Base-by-base conservation (phyloP, 2,113 vertebrate genomes). In the Rutilus rutilus region DNA sequence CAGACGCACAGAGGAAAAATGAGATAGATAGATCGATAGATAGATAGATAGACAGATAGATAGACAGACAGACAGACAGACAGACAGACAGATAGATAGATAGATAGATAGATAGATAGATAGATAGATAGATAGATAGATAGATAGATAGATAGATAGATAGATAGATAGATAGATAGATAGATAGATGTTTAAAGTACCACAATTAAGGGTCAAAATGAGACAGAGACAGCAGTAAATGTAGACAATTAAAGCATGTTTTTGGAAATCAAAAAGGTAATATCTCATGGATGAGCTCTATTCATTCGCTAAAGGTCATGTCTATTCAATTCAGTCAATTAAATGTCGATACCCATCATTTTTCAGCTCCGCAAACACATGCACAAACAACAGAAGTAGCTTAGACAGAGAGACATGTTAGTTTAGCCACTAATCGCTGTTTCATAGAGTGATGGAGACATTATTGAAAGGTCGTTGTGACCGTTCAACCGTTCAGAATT, bases 391-490 rank as follows among this genome's bases (percentile, higher is more conserved):
- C 67, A 71, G 9, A 71, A 74, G 39, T 12, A 47, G 42, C 23
- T 47, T 47, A 23, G 11, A 6, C 39, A 74, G 5, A 74, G 36
- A 45, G 39, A 15, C 11, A 27, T 75, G 73, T 17, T 25, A 75
- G 42, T 75, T 47, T 71, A 42, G 69, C 21, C 36, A n/a, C 10
- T 42, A 47, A 74, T 25, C n/a, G 23, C 73, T 50, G 42, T 75
- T 75, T 27, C n/a, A 75, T 27, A 75, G n/a, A 50, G 42, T 75
- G n/a, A 47, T 27, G 42, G 73, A 75, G 73, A 75, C 42, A 50
- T 47, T 75, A 27, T 8, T 75, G 23, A 75, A 75, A 75, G 23
- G 73, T 75, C n/a, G 42, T 50, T 47, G 42, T 62, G n/a, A 47
- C 60, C 57, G 60, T 47, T 64, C 5, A 67, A 23, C 42, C 79